Percentiles rank a stretch among this genome's conserved stretches.
phyloP scores from a whole-genome alignment of 1,140 invertebrate species.

The Ooceraea biroi region DNA sequence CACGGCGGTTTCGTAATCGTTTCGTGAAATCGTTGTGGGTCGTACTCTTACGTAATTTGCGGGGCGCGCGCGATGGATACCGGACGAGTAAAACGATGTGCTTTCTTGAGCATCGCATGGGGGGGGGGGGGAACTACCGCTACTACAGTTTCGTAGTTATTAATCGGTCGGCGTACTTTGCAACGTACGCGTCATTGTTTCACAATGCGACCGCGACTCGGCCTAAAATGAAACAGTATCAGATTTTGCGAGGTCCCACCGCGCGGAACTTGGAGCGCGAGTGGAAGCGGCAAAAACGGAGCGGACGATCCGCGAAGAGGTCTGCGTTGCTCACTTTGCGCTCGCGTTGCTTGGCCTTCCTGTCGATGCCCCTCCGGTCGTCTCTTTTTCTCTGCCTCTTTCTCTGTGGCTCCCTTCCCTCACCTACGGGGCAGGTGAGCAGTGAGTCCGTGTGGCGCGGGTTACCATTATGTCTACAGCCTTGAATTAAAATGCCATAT shows the following conservation, averaged over 20 bases:
- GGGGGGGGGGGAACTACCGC: not conserved
- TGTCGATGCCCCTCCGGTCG: not conserved
- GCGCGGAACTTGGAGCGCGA: too few species aligned
- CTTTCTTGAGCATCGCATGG: slow-evolving; percentile 39
- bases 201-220: not conserved
- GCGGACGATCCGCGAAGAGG: slow-evolving; percentile 37
- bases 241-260: not conserved
- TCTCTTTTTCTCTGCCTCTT: not conserved
- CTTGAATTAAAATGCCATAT: slow-evolving; percentile 86
- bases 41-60: slow-evolving; percentile 55
- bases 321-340: slow-evolving; percentile 36
- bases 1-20: slow-evolving; percentile 52
- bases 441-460: slow-evolving; percentile 73
- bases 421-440: slow-evolving; percentile 75
- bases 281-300: slow-evolving; percentile 43
- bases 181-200: slow-evolving; percentile 20
- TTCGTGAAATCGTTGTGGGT: slow-evolving; percentile 52
- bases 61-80: slow-evolving; percentile 45
- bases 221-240: slow-evolving; percentile 37
- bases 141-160: slow-evolving; percentile 28
- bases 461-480: slow-evolving; percentile 85
- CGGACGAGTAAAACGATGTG: slow-evolving; percentile 28
- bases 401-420: slow-evolving; percentile 30
- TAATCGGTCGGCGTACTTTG: slow-evolving; percentile 23
- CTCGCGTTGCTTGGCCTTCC: slow-evolving; percentile 11